Base-by-base conservation (phyloP, 2,888 invertebrate species). In the Andrena haemorrhoa region DNA sequence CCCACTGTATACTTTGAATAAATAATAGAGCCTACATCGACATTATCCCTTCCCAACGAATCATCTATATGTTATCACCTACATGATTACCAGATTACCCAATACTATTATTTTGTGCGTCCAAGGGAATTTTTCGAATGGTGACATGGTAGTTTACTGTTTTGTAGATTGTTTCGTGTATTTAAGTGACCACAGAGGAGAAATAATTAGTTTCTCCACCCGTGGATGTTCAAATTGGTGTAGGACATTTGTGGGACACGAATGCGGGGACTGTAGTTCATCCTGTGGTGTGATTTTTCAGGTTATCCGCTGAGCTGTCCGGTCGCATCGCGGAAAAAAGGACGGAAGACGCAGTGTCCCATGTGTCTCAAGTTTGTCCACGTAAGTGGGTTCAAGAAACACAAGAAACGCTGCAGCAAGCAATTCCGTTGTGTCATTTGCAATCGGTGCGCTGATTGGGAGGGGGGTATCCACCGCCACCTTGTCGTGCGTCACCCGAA, bases 201-300 rank as follows among this genome's bases (percentile, higher is more conserved):
- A 6, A 12, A 56, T 10, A 10, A 35, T 60, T 23, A 12, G 12
- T 31, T 23, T 31, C 16, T 6, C 33, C 10, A 16, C 10, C 1
- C 2, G 3, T 23, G 3, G 3, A n/a, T 20, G 0, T 12, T 5
- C 33, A 8, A n/a, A 61, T 33, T n/a, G 12, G 5, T 20, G 61
- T 20, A 20, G n/a, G 4, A 35, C 1, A 23, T 20, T 29, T 31
- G 16, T 61, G n/a, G 23, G 23, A 7, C 10, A 0, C n/a, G n/a
- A 41, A 60, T 20, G 29, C 8, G 47, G 20, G 88, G 77, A 70
- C 83, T 73, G 66, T 88, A 87, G 82, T 88, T 82, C 79, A 88
- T 82, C 26, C 53, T 10, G 4, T 41, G 63, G 60, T 66, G n/a
- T 47, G 71, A 79, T 84, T 89, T 89, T 89, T 87, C 85, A 89